Evolutionary conservation across 2,888 invertebrate genomes (phyloP).

Genomic region (Melinaea marsaeus): DNA sequence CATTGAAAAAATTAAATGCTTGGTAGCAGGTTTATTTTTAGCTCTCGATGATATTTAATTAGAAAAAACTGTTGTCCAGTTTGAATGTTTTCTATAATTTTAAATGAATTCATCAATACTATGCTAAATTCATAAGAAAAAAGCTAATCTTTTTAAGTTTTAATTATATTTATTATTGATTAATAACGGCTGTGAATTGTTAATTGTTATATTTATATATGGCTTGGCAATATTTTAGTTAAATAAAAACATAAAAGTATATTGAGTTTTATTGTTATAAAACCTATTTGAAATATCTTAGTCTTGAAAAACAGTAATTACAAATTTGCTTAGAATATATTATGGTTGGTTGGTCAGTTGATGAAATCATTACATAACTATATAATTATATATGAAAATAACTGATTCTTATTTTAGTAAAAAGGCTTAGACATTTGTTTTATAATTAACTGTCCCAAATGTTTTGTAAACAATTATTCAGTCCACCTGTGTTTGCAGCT

Average conservation of each 20-base stretch:
- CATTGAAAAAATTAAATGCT: too few species aligned
- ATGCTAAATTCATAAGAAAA: conserved; percentile 1
- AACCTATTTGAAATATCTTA: background rate
- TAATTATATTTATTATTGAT: too few species aligned
- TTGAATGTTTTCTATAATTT: background rate
- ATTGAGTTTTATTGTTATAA: conserved; percentile 28
- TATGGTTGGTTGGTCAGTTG: too few species aligned
- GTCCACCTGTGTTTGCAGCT: conserved; percentile 98
- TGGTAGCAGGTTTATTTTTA: too few species aligned
- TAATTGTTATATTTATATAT: conserved; percentile 67
- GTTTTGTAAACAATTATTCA: conserved; percentile 77
- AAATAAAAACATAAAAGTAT: conserved; percentile 52
- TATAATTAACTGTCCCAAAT: conserved; percentile 15
- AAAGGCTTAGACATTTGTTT: background rate
- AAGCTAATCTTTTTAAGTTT: conserved; percentile 31
- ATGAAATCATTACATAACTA: too few species aligned
- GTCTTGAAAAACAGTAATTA: too few species aligned
- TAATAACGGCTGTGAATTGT: conserved; percentile 75
- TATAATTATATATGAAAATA: too few species aligned
- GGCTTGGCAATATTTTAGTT: conserved; percentile 70
- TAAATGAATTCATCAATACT: background rate
- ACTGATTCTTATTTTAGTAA: background rate
- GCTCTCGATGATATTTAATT: too few species aligned
- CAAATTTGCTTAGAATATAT: too few species aligned
- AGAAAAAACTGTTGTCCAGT: too few species aligned